Base-by-base conservation (phyloP, 2,113 vertebrate species). In the Coreoperca whiteheadi region DNA sequence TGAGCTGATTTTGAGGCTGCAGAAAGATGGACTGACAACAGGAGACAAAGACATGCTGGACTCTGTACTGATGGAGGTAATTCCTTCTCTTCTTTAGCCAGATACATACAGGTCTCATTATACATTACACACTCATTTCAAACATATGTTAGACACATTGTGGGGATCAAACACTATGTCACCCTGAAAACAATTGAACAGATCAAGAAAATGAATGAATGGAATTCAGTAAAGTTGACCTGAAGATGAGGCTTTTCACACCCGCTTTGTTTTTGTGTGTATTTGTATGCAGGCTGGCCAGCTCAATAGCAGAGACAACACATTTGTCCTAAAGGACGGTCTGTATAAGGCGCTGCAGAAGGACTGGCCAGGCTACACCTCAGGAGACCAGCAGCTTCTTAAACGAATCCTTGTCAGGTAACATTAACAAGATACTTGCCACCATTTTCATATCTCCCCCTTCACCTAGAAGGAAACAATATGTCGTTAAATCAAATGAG, bases 281-380 rank as follows among this genome's bases (percentile, higher is more conserved):
- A 11, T 83, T 16, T 93, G 9, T 85, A 4, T 91, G 79, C 32
- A 99, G 98, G 97, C 97, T 79, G 97, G 96, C 39, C 96, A 96
- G 11, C 41, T 96, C 85, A 97, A 92, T 43, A 91, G 92, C 73
- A 96, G 96, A 94, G 97, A 99, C 77, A 93, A 94, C 77, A 96
- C 97, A 0, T 97, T 94, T 81, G 96, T 96, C 0, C 94, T 98
- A 79, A 96, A 96, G 84, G 97, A 97, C 46, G 63, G 82, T 64
- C 90, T 97, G 0, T 98, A 97, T 89, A 97, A 96, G 68, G 97
- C 97, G 0, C 93, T 99, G 81, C 97, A 97, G 92, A 97, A 95
- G 89, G 96, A 98, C 93, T 99, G 98, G 98, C 96, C 97, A 0
- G 98, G 98, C 83, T 99, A 99, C 93, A 96, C 95, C 0, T 91